Evolutionary conservation across 1,140 invertebrate species (phyloP).

Genomic region (Neomicropteryx cornuta): DNA sequence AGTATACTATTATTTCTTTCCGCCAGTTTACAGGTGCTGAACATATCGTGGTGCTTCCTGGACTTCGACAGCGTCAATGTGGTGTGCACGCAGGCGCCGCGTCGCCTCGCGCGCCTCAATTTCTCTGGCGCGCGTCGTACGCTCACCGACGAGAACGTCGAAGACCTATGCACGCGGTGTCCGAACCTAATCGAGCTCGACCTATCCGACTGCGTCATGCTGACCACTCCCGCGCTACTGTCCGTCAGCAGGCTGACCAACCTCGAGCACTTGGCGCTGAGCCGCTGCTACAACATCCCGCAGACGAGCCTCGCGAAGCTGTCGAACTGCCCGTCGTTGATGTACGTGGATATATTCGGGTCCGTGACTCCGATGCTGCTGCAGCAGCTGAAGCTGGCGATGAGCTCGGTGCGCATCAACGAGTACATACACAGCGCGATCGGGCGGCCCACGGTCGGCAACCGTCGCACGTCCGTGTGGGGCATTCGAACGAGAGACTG

Average conservation of each 20-base stretch:
- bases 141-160: constrained; percentile 63
- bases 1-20: too few species aligned
- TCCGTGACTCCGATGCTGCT: constrained; percentile 50
- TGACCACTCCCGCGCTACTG: constrained; percentile 48
- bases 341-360: constrained; percentile 67
- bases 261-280: constrained; percentile 73
- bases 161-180: constrained; percentile 43
- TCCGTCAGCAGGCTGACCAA: constrained; percentile 50
- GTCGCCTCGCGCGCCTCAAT: constrained; percentile 60
- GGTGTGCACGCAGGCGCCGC: constrained; percentile 50
- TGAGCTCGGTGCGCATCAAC: constrained; percentile 41
- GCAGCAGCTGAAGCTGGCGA: constrained; percentile 39
- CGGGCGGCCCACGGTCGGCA: constrained; percentile 77
- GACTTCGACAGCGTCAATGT: constrained; percentile 44
- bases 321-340: constrained; percentile 41
- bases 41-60: constrained; percentile 75
- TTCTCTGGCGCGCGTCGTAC: constrained; percentile 63
- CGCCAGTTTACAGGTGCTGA: constrained; percentile 57
- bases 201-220: constrained; percentile 69
- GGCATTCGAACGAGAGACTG: constrained; percentile 71
- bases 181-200: constrained; percentile 70
- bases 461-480: constrained; percentile 79
- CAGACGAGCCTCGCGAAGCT: constrained; percentile 29
- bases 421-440: constrained; percentile 60
- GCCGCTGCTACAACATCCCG: constrained; percentile 71